Percentiles rank a stretch among this genome's conserved stretches.
These are phyloP conservation scores for Chiroxiphia lanceolata DNA, from an alignment of 2,797 vertebrate species.

Conservation along the genomic window DNA sequence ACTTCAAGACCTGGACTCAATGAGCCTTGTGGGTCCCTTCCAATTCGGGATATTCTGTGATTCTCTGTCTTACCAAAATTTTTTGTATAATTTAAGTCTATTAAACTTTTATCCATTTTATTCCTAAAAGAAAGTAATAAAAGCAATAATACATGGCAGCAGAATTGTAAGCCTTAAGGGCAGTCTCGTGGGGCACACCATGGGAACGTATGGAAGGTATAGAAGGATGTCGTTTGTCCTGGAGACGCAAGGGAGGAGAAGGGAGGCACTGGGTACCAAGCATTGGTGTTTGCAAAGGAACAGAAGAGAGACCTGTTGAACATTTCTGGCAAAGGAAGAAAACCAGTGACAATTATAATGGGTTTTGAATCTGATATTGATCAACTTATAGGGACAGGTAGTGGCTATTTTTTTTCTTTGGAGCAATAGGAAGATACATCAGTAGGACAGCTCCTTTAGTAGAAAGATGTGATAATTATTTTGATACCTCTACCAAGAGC, in stretches of 20 bases:
- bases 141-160: background rate
- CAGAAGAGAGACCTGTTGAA: background rate
- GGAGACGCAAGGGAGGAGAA: background rate
- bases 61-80: background rate
- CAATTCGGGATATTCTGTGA: background rate
- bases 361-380: background rate
- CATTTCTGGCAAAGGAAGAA: background rate
- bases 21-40: background rate
- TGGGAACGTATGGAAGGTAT: background rate
- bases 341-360: background rate
- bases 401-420: background rate
- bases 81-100: background rate
- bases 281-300: background rate
- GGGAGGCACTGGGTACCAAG: background rate
- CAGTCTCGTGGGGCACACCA: background rate
- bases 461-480: background rate
- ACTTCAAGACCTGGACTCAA: background rate
- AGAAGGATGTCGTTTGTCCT: background rate
- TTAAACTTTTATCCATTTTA: background rate
- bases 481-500: background rate
- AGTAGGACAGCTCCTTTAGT: background rate
- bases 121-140: background rate
- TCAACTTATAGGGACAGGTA: background rate
- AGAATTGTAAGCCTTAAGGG: background rate
- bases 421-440: background rate